phyloP scores from a whole-genome alignment of 2,888 invertebrate species.

The Lottia gigantea region DNA sequence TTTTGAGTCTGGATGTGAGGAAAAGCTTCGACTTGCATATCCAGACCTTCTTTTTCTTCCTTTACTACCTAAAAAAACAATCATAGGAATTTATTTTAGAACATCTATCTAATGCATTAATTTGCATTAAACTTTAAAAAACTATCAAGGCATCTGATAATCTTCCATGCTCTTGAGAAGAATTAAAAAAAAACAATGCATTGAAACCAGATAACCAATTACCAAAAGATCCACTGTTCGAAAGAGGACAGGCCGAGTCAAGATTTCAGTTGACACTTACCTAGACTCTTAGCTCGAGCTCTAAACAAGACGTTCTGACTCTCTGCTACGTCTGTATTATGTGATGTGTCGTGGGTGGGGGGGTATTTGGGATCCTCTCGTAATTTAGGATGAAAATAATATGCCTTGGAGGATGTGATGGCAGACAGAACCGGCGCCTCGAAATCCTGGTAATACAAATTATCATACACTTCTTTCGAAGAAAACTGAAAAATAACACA shows the following conservation, averaged over 20 bases:
- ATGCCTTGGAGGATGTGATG: slow-evolving; percentile 52
- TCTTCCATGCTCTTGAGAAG: no score
- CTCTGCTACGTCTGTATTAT: neutral
- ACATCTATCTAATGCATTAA: no score
- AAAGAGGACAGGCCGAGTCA: no score
- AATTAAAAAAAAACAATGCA: no score
- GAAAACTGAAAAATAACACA: slow-evolving; percentile 21
- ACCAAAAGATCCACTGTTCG: no score
- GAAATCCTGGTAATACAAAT: slow-evolving; percentile 38
- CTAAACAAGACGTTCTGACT: neutral
- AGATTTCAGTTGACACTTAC: neutral
- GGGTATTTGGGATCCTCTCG: slow-evolving; percentile 56
- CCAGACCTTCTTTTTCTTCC: neutral
- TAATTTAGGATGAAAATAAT: slow-evolving; percentile 48
- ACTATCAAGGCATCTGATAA: no score
- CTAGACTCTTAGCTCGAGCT: neutral
- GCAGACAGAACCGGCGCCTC: slow-evolving; percentile 58
- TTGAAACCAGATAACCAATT: no score
- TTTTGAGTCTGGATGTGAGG: neutral
- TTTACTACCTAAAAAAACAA: neutral
- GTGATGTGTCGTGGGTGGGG: slow-evolving; percentile 22
- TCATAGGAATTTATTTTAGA: neutral
- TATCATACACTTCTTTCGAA: slow-evolving; percentile 29
- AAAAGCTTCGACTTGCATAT: neutral
- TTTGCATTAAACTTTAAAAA: no score